Evolutionary conservation across 2,113 vertebrate genomes (phyloP).

Genomic region (Nanorana parkeri): DNA sequence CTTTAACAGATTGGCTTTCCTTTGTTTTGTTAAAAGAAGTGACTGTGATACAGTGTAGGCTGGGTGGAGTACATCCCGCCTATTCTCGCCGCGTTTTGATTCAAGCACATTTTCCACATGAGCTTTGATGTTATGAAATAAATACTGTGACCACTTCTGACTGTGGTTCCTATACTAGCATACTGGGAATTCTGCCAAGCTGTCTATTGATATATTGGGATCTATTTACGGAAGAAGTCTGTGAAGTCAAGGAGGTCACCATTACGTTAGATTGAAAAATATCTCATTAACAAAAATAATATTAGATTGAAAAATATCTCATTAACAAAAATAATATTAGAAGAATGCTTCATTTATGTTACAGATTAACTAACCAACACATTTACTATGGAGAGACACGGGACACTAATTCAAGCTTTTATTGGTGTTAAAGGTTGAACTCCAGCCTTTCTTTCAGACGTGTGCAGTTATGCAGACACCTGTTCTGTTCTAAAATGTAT

Average conservation of each 20-base stretch:
- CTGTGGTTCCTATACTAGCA: slow-evolving; percentile 9
- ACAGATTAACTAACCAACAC: too few relatives aligned
- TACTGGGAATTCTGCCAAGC: background rate
- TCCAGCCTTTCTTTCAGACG: too few relatives aligned
- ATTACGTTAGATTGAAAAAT: background rate
- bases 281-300: too few relatives aligned
- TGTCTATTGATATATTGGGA: background rate
- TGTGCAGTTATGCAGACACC: too few relatives aligned
- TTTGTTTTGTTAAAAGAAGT: too few relatives aligned
- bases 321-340: too few relatives aligned
- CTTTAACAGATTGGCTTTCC: too few relatives aligned
- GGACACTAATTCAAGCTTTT: too few relatives aligned
- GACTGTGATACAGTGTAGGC: background rate
- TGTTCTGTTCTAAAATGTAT: too few relatives aligned
- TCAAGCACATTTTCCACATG: background rate
- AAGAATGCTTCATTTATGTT: too few relatives aligned
- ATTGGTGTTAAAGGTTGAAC: too few relatives aligned
- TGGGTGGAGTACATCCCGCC: background rate
- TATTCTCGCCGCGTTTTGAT: background rate
- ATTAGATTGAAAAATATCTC: background rate
- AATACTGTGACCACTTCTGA: background rate
- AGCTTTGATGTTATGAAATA: background rate
- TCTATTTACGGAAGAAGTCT: background rate
- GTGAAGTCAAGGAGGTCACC: background rate
- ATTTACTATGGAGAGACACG: too few relatives aligned